These are phyloP conservation scores for Nycteola revayana DNA, from an alignment of 2,888 invertebrate genomes.

Conservation along the genomic window DNA sequence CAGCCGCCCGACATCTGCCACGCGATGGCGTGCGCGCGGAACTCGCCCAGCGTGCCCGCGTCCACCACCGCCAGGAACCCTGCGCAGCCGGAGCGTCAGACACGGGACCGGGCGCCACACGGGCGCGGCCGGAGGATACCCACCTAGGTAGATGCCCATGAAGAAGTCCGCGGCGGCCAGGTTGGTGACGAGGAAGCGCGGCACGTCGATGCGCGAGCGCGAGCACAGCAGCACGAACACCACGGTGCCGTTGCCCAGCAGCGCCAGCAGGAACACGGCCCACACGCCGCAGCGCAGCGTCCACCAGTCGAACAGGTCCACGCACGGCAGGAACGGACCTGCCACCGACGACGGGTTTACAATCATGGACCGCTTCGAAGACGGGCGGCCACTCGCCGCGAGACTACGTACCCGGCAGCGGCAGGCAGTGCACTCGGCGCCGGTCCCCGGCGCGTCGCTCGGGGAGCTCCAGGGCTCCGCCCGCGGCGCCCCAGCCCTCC, in stretches of 20 bases:
- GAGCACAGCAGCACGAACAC: slow-evolving; percentile 96
- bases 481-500: slow-evolving; percentile 37
- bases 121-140: slow-evolving; percentile 14
- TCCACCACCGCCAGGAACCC: slow-evolving; percentile 97
- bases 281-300: slow-evolving; percentile 97
- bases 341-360: slow-evolving; percentile 18
- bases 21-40: slow-evolving; percentile 96
- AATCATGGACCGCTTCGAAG: neutral
- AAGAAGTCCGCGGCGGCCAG: slow-evolving; percentile 98
- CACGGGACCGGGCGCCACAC: neutral
- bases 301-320: slow-evolving; percentile 99
- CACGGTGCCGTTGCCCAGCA: slow-evolving; percentile 97
- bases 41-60: slow-evolving; percentile 97
- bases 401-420: slow-evolving; percentile 85
- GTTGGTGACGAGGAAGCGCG: slow-evolving; percentile 97
- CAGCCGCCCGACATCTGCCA: slow-evolving; percentile 98
- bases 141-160: slow-evolving; percentile 96
- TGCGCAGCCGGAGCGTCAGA: slow-evolving; percentile 44
- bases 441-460: slow-evolving; percentile 39
- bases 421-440: slow-evolving; percentile 88
- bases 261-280: slow-evolving; percentile 97
- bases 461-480: slow-evolving; percentile 30
- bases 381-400: neutral
- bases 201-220: slow-evolving; percentile 97
- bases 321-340: slow-evolving; percentile 97